These are phyloP conservation scores for Caracal caracal DNA, from an alignment of 2,113 vertebrate genomes.

Conservation along the genomic window DNA sequence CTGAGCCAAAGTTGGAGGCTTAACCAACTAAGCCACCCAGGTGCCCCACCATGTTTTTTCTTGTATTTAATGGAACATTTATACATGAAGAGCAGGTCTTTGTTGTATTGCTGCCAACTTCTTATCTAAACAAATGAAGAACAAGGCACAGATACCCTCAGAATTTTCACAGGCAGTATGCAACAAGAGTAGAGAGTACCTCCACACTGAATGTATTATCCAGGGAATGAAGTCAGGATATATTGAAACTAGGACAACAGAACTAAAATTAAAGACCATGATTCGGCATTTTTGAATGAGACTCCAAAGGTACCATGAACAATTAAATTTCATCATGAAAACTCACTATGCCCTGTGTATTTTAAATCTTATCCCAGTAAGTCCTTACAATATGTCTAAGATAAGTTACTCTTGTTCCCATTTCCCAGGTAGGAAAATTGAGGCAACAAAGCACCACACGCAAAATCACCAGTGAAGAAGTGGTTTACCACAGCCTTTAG, in stretches of 20 bases:
- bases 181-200: not conserved
- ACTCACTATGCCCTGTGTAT: not conserved
- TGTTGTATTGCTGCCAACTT: not conserved
- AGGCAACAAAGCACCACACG: not conserved
- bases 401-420: not conserved
- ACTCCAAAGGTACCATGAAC: not conserved
- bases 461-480: not conserved
- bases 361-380: not conserved
- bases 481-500: not conserved
- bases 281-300: not conserved
- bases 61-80: conserved; percentile 20
- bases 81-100: not conserved
- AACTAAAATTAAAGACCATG: not conserved
- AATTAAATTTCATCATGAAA: not conserved
- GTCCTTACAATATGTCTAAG: not conserved
- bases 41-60: not conserved
- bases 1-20: too few species aligned
- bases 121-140: conserved; percentile 19
- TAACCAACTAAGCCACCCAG: too few species aligned
- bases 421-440: conserved; percentile 13
- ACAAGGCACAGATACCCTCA: not conserved
- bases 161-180: not conserved
- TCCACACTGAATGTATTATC: not conserved
- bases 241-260: not conserved
- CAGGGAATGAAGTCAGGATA: not conserved